Conservation (phyloP, 2,113 vertebrate species). For the Phaethon lepturus region DNA sequence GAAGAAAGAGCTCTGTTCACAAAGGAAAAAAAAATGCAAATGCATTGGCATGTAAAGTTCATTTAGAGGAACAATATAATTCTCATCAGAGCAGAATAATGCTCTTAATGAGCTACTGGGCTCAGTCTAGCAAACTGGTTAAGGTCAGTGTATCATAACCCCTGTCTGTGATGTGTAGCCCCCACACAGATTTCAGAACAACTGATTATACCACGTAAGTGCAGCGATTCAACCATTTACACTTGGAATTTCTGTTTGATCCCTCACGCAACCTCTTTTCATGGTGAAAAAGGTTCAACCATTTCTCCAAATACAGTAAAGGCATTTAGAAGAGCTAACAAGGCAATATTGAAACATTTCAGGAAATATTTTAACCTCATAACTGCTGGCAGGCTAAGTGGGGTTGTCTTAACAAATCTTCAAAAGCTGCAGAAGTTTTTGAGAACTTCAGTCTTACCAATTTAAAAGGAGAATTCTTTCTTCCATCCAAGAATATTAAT, state of each 20-base stretch:
- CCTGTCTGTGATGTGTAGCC: background rate
- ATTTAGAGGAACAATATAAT: background rate
- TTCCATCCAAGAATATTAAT: background rate
- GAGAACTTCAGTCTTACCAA: background rate
- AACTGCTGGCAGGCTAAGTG: background rate
- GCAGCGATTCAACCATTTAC: background rate
- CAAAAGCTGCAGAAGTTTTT: background rate
- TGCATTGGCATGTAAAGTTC: background rate
- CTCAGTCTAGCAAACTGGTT: background rate
- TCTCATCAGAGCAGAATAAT: slow-evolving; percentile 1
- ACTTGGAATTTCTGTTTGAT: background rate
- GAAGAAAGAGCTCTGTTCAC: background rate
- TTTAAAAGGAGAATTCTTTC: background rate
- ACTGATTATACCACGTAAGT: background rate
- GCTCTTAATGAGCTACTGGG: background rate
- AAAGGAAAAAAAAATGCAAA: background rate
- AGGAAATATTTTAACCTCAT: background rate
- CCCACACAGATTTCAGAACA: background rate
- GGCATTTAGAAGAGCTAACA: background rate
- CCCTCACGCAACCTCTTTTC: background rate
- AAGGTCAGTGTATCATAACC: background rate
- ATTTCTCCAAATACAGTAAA: background rate
- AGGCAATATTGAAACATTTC: background rate
- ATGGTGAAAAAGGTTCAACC: background rate
- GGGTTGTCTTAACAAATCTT: background rate